Conservation (phyloP, 1,140 invertebrate species). For the Hyles vespertilio region DNA sequence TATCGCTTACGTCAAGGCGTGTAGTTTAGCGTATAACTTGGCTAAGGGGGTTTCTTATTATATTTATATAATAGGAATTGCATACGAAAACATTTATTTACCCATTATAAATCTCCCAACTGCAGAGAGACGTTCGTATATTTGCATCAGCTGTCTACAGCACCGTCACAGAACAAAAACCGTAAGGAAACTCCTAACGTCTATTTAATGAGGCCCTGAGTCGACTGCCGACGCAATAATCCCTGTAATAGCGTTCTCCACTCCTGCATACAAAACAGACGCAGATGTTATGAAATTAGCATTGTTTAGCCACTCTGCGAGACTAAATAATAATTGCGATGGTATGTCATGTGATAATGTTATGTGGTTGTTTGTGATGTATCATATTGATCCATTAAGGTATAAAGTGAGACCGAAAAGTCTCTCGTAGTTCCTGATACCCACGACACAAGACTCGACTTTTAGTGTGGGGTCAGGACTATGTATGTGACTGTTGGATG, state of each 20-base stretch:
- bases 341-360: constrained; percentile 17
- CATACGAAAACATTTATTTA: no score
- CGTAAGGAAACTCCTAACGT: constrained; percentile 47
- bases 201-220: constrained; percentile 52
- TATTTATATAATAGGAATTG: no score
- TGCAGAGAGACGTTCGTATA: not conserved
- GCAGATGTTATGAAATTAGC: constrained; percentile 36
- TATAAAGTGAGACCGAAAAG: no score
- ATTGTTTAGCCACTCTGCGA: constrained; percentile 29
- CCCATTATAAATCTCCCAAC: no score
- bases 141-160: constrained; percentile 1
- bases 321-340: constrained; percentile 29
- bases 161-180: constrained; percentile 25
- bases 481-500: no score
- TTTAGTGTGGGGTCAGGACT: no score
- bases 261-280: constrained; percentile 38
- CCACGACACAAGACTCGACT: no score
- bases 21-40: no score
- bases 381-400: not conserved
- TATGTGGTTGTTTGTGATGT: not conserved
- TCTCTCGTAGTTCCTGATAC: no score
- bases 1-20: no score
- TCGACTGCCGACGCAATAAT: constrained; percentile 50
- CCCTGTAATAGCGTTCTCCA: constrained; percentile 43
- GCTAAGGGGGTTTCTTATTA: no score